A percentile compares a stretch with the other conserved stretches of the same genome.
phyloP scores from a whole-genome alignment of 2,888 invertebrate species.

The Rhimphoctona megacephalus region DNA sequence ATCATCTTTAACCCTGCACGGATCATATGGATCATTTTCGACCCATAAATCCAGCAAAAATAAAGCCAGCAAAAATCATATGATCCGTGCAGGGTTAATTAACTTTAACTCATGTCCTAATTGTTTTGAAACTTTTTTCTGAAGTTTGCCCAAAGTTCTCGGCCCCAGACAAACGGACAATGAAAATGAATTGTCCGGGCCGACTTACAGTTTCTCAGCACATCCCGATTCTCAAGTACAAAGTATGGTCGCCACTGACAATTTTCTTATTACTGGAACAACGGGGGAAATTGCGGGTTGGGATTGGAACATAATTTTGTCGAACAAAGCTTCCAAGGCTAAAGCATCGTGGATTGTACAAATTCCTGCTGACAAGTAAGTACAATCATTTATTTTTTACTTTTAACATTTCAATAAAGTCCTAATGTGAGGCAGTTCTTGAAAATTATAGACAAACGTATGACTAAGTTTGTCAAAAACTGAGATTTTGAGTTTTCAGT shows the following conservation, averaged over 20 bases:
- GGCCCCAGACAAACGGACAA: conserved; percentile 86
- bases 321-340: conserved; percentile 87
- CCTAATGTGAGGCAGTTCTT: too few relatives aligned
- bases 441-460: too few relatives aligned
- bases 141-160: conserved; percentile 88
- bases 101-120: too few relatives aligned
- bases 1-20: background rate
- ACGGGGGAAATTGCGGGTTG: conserved; percentile 92
- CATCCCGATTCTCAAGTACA: conserved; percentile 89
- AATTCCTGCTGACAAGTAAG: conserved; percentile 87
- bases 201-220: conserved; percentile 88
- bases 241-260: conserved; percentile 88
- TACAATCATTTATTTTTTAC: background rate
- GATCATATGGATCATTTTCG: too few relatives aligned
- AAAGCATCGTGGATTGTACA: conserved; percentile 89
- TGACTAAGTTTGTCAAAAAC: too few relatives aligned
- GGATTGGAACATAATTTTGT: conserved; percentile 90
- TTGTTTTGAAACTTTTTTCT: conserved; percentile 75
- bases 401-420: too few relatives aligned
- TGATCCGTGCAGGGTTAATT: too few relatives aligned
- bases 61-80: too few relatives aligned
- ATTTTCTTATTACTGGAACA: conserved; percentile 91
- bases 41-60: too few relatives aligned
- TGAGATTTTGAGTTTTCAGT: too few relatives aligned
- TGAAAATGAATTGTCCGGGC: conserved; percentile 87